These are phyloP conservation scores for Thaumatotibia leucotreta DNA, from an alignment of 1,140 invertebrate genomes.

Conservation along the genomic window DNA sequence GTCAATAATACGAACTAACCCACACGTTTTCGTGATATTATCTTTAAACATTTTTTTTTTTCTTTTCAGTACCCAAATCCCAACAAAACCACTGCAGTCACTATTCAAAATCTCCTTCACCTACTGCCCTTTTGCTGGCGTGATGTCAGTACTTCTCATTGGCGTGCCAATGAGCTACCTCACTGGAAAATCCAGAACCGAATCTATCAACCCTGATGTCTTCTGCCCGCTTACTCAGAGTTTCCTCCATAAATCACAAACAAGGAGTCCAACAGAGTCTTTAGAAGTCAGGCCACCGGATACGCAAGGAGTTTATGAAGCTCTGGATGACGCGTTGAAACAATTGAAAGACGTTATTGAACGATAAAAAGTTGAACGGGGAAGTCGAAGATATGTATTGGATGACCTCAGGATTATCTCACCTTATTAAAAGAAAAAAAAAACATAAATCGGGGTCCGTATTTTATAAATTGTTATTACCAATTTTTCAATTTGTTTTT, in stretches of 20 bases:
- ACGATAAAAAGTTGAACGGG: slow-evolving; percentile 25
- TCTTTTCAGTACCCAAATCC: slow-evolving; percentile 40
- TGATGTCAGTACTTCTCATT: slow-evolving; percentile 56
- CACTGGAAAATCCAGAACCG: slow-evolving; percentile 55
- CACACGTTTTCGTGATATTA: too few species aligned
- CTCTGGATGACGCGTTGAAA: slow-evolving; percentile 60
- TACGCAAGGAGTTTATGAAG: slow-evolving; percentile 56
- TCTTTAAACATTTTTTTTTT: slow-evolving; percentile 24
- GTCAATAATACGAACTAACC: too few species aligned
- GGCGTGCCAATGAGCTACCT: slow-evolving; percentile 67
- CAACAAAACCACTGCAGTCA: slow-evolving; percentile 56
- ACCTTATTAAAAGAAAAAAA: too few species aligned
- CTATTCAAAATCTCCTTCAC: slow-evolving; percentile 78
- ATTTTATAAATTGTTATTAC: too few species aligned
- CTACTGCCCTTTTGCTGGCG: slow-evolving; percentile 78
- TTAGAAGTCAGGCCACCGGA: slow-evolving; percentile 42
- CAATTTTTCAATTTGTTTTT: too few species aligned
- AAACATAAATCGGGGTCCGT: too few species aligned
- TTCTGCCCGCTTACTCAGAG: slow-evolving; percentile 65
- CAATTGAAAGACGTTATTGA: slow-evolving; percentile 67
- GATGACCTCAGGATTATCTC: too few species aligned
- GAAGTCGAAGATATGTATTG: too few species aligned
- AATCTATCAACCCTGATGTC: slow-evolving; percentile 65
- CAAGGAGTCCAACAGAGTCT: slow-evolving; percentile 44
- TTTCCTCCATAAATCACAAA: slow-evolving; percentile 46